Evolutionary conservation across 2,888 invertebrate species (phyloP).

Genomic region (Amiota mariae): DNA sequence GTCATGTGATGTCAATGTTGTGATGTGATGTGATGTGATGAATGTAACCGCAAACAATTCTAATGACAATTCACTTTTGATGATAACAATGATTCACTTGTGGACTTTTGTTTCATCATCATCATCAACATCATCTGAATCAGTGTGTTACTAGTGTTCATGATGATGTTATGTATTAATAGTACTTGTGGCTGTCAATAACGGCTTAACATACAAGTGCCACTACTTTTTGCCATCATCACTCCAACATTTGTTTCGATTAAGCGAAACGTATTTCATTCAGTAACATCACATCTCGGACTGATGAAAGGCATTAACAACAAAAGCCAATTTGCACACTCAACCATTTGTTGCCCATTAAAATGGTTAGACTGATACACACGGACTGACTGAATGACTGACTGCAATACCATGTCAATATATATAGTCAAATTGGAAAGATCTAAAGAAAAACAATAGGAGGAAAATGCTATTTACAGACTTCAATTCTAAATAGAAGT

Average conservation of each 20-base stretch:
- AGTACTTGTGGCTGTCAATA: not conserved
- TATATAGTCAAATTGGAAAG: too few species aligned
- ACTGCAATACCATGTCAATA: too few species aligned
- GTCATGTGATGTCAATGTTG: not conserved
- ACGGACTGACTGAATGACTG: too few species aligned
- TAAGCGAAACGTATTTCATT: not conserved
- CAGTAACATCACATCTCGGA: not conserved
- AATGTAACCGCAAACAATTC: slow-evolving; percentile 4
- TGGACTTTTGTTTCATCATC: not conserved
- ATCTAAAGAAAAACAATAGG: too few species aligned
- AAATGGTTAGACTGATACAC: not conserved
- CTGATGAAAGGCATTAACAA: slow-evolving; percentile 33
- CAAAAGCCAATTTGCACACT: slow-evolving; percentile 44
- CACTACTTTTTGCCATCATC: not conserved
- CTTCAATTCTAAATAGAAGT: too few species aligned
- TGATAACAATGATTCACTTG: not conserved
- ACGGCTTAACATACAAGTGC: not conserved
- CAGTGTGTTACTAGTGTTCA: not conserved
- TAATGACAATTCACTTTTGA: slow-evolving; percentile 12
- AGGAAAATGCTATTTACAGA: too few species aligned
- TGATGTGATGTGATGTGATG: not conserved
- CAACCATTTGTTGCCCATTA: not conserved
- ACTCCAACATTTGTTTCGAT: not conserved
- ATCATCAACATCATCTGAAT: not conserved
- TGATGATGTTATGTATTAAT: not conserved